Evolutionary conservation across 2,888 invertebrate species (phyloP).

Genomic region (Limnephilus auricula): DNA sequence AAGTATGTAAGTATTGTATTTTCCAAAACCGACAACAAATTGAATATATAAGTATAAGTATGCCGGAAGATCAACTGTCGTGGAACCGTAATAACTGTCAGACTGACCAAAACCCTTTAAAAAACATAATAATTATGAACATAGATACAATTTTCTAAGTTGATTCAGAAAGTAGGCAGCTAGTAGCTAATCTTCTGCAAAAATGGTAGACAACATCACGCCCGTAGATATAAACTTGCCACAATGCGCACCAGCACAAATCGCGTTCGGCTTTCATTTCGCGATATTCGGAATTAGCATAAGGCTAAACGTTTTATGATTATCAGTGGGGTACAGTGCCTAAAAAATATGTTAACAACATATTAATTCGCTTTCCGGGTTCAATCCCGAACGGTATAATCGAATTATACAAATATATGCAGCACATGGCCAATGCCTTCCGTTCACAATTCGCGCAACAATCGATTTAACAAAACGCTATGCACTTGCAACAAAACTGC

Average conservation of each 20-base stretch:
- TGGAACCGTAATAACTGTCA: too few relatives aligned
- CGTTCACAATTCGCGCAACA: slow-evolving; percentile 40
- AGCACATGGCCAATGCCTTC: slow-evolving; percentile 62
- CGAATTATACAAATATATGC: slow-evolving; percentile 64
- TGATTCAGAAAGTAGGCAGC: not conserved
- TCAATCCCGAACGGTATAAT: slow-evolving; percentile 50
- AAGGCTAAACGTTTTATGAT: slow-evolving; percentile 64
- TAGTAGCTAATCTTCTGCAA: not conserved
- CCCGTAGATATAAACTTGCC: not conserved
- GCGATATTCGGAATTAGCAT: slow-evolving; percentile 60
- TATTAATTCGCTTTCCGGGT: slow-evolving; percentile 50
- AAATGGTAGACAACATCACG: not conserved
- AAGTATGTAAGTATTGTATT: too few relatives aligned
- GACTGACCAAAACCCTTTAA: too few relatives aligned
- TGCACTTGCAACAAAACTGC: slow-evolving; percentile 53
- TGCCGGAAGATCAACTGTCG: too few relatives aligned
- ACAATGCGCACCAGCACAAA: slow-evolving; percentile 53
- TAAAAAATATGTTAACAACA: slow-evolving; percentile 63
- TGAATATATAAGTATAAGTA: too few relatives aligned
- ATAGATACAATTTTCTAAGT: not conserved
- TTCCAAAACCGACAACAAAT: too few relatives aligned
- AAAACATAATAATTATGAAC: too few relatives aligned
- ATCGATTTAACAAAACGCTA: slow-evolving; percentile 57
- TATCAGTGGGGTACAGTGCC: slow-evolving; percentile 21
- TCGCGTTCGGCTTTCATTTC: slow-evolving; percentile 51